phyloP scores from a whole-genome alignment of 1,140 invertebrate genomes.

The Caerostris darwini region DNA sequence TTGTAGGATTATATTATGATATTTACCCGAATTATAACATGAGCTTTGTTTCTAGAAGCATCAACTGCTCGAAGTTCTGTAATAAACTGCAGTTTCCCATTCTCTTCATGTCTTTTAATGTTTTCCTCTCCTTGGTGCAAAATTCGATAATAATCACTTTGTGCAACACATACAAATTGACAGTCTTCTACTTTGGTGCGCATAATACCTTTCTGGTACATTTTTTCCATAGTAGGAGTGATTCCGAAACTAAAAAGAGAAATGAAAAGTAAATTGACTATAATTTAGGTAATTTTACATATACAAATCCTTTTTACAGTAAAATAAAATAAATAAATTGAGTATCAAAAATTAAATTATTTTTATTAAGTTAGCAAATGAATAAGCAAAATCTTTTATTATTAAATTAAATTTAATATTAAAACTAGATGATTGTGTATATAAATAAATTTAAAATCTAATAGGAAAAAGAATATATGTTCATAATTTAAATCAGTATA shows the following conservation, averaged over 20 bases:
- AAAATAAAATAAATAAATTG: too few species aligned
- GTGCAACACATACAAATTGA: constrained; percentile 99
- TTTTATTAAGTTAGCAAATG: neutral
- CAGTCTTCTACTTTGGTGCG: constrained; percentile 97
- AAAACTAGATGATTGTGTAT: neutral
- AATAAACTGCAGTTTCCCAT: constrained; percentile 93
- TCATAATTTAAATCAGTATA: constrained; percentile 78
- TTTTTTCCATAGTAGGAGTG: constrained; percentile 96
- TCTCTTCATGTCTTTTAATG: constrained; percentile 93
- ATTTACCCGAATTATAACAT: constrained; percentile 91
- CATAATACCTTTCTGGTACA: constrained; percentile 97
- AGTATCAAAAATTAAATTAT: too few species aligned
- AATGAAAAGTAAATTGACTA: neutral
- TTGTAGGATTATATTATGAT: neutral
- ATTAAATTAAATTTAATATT: neutral
- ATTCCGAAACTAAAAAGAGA: constrained; percentile 90
- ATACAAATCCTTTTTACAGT: too few species aligned
- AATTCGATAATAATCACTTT: constrained; percentile 95
- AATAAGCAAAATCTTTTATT: neutral
- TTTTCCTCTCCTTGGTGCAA: constrained; percentile 93
- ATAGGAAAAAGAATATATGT: too few species aligned
- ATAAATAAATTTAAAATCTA: too few species aligned
- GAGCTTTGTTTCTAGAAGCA: constrained; percentile 86
- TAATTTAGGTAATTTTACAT: too few species aligned
- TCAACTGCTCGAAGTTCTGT: constrained; percentile 92